These are phyloP conservation scores for Anaspis maculata DNA, from an alignment of 2,888 invertebrate species.

Conservation along the genomic window DNA sequence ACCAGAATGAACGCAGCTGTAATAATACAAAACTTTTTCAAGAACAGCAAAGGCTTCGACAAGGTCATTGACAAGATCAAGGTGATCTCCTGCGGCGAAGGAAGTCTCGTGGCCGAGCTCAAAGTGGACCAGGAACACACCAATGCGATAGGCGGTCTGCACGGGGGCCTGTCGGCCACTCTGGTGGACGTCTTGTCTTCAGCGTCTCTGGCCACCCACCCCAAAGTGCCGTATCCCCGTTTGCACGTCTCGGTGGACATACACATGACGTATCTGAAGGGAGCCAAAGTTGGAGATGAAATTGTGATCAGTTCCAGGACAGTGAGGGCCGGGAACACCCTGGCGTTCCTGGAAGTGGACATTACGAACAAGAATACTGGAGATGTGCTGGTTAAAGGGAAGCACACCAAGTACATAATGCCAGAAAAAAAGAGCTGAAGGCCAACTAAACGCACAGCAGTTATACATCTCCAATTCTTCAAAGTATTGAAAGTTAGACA, in stretches of 20 bases:
- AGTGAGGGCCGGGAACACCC: constrained; percentile 62
- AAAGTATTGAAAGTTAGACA: too few species aligned
- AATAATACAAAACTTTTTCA: too few species aligned
- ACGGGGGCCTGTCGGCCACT: constrained; percentile 80
- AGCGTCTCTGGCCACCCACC: constrained; percentile 61
- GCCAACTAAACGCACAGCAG: too few species aligned
- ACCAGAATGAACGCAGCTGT: too few species aligned
- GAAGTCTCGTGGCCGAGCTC: constrained; percentile 69
- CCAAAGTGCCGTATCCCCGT: constrained; percentile 39
- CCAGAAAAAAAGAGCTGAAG: background rate
- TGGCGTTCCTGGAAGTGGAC: constrained; percentile 77
- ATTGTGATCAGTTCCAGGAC: constrained; percentile 73
- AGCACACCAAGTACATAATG: constrained; percentile 67
- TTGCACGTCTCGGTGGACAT: constrained; percentile 54
- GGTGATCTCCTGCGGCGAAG: constrained; percentile 52
- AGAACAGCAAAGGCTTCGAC: constrained; percentile 7
- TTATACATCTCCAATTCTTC: too few species aligned
- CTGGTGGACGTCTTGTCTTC: constrained; percentile 71
- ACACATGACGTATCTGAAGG: constrained; percentile 55
- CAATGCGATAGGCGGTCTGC: constrained; percentile 66
- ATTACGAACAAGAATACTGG: constrained; percentile 68
- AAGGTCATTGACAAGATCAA: constrained; percentile 18
- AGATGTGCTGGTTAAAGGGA: constrained; percentile 67
- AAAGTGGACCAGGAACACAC: constrained; percentile 64
- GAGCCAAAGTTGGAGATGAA: constrained; percentile 69